Evolutionary conservation across 64 coral and sea anemone genomes (phyloP).

Genomic region (Stichodactyla mertensii): DNA sequence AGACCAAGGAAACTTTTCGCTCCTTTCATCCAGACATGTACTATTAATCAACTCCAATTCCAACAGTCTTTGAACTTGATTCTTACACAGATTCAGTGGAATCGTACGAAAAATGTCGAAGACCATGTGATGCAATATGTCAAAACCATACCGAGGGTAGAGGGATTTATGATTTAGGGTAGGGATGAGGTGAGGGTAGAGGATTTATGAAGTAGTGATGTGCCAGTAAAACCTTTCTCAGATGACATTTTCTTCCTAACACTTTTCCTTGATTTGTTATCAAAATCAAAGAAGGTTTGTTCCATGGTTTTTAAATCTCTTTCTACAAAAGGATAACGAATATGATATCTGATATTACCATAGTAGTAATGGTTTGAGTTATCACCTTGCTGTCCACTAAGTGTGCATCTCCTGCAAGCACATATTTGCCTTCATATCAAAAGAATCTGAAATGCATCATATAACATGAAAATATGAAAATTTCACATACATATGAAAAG

Average conservation of each 20-base stretch:
- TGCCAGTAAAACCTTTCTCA: slow-evolving; percentile 64
- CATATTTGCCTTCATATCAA: slow-evolving; percentile 42
- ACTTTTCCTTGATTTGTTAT: slow-evolving; percentile 51
- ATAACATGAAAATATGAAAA: too few species aligned
- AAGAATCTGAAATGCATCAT: too few species aligned
- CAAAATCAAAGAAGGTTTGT: slow-evolving; percentile 52
- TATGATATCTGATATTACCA: slow-evolving; percentile 53
- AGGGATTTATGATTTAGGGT: slow-evolving; percentile 67
- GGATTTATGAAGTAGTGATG: slow-evolving; percentile 56
- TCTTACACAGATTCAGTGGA: slow-evolving; percentile 42
- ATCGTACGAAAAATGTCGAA: slow-evolving; percentile 55
- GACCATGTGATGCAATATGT: slow-evolving; percentile 35
- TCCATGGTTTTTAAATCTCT: slow-evolving; percentile 41
- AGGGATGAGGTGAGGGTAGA: too few species aligned
- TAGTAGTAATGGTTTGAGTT: slow-evolving; percentile 58
- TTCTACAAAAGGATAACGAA: slow-evolving; percentile 44
- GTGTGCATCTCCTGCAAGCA: slow-evolving; percentile 63
- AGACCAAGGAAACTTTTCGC: slow-evolving; percentile 52
- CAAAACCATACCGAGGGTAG: slow-evolving; percentile 69
- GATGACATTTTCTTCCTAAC: slow-evolving; percentile 56
- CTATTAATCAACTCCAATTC: slow-evolving; percentile 51
- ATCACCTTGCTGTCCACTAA: slow-evolving; percentile 51
- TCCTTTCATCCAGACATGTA: slow-evolving; percentile 54
- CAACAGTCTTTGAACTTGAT: slow-evolving; percentile 47
- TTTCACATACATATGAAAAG: too few species aligned